phyloP scores from a whole-genome alignment of 2,797 vertebrate genomes.

The Xenentodon cancila region DNA sequence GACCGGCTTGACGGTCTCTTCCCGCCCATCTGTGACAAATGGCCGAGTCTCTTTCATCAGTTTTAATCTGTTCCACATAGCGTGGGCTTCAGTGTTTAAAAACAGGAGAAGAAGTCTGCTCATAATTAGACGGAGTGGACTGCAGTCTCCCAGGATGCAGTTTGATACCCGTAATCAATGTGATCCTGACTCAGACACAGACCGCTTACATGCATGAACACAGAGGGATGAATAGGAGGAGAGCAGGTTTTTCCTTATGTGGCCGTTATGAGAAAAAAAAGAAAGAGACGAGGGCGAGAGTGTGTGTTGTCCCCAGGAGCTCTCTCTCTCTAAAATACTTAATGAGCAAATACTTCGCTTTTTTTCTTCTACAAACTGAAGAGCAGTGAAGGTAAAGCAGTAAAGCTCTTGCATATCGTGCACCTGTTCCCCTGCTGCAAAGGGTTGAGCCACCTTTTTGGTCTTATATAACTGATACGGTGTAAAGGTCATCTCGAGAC shows the following conservation, averaged over 20 bases:
- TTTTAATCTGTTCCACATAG: constrained; percentile 49
- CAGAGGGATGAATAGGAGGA: constrained; percentile 20
- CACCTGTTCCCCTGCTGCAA: constrained; percentile 9
- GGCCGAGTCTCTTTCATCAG: constrained; percentile 41
- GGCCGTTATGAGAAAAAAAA: constrained; percentile 20
- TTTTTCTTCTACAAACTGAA: background rate
- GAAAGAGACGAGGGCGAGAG: constrained; percentile 3
- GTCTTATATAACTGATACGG: constrained; percentile 7
- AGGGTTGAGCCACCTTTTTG: constrained; percentile 9
- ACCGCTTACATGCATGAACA: constrained; percentile 24
- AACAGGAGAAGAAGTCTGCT: constrained; percentile 19
- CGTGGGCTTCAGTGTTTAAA: constrained; percentile 39
- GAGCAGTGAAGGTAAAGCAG: constrained; percentile 12
- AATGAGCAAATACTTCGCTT: too few relatives aligned
- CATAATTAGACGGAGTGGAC: constrained; percentile 41
- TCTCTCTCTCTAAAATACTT: background rate
- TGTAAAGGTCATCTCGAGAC: constrained; percentile 19
- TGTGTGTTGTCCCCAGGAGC: background rate
- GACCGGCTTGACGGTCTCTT: constrained; percentile 22
- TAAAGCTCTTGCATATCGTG: constrained; percentile 4
- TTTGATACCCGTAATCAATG: constrained; percentile 37
- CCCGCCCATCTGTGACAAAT: constrained; percentile 60
- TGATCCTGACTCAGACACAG: constrained; percentile 33
- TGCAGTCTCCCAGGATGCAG: constrained; percentile 32
- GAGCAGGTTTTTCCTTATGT: constrained; percentile 18